These are phyloP conservation scores for Lutjanus campechanus DNA, from an alignment of 2,797 vertebrate genomes.

Conservation along the genomic window DNA sequence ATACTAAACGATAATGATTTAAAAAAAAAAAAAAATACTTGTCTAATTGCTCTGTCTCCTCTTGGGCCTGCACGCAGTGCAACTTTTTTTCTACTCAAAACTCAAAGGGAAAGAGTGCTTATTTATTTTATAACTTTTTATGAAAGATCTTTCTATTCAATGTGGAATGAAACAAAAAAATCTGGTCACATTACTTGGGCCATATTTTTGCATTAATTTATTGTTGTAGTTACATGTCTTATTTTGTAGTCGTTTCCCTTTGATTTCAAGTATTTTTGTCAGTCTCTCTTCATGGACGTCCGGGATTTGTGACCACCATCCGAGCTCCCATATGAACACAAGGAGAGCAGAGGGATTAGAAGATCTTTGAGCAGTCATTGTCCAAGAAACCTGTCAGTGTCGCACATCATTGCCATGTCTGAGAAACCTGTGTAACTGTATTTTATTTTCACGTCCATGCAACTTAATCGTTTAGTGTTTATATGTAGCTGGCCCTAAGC, in stretches of 20 bases:
- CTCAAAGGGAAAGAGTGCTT: conserved; percentile 92
- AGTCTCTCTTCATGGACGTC: conserved; percentile 19
- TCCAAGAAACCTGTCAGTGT: conserved; percentile 36
- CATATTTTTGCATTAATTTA: conserved; percentile 78
- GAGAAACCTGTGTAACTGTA: conserved; percentile 27
- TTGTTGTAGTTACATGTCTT: conserved; percentile 62
- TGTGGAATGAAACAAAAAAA: conserved; percentile 63
- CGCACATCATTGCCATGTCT: conserved; percentile 22
- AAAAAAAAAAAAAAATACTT: conserved; percentile 72
- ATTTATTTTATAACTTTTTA: conserved; percentile 99
- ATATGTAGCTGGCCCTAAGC: conserved; percentile 17
- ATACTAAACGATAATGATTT: conserved; percentile 52
- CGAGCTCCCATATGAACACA: conserved; percentile 35
- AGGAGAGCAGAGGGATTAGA: conserved; percentile 10
- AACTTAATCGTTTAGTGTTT: conserved; percentile 30
- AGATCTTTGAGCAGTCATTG: conserved; percentile 8
- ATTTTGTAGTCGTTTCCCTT: conserved; percentile 44
- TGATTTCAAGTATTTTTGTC: conserved; percentile 35
- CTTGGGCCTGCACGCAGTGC: conserved; percentile 81
- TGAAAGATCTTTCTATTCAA: conserved; percentile 94
- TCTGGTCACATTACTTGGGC: conserved; percentile 46
- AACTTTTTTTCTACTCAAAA: conserved; percentile 92
- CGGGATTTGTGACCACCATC: conserved; percentile 23
- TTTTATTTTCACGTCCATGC: conserved; percentile 36
- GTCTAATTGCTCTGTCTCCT: conserved; percentile 50